Base-by-base conservation (phyloP, 2,888 invertebrate genomes). In the Phragmatobia fuliginosa region DNA sequence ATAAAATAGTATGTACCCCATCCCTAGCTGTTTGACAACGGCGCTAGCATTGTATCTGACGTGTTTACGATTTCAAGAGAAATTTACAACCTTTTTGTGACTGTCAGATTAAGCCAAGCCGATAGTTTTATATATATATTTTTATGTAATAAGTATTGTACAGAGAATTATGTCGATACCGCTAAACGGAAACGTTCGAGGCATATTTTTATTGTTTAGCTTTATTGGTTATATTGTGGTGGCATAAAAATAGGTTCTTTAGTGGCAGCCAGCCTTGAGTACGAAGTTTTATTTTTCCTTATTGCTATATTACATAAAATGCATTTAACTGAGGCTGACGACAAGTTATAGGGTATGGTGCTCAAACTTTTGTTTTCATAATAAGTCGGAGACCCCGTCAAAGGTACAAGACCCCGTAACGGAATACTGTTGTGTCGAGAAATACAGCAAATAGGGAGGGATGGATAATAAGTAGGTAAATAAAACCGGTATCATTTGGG, bases 41-140 rank as follows among this genome's bases (percentile, higher is more conserved):
- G 62, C 66, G 68, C 72, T 73, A 68, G 76, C 73, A 69, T 67
- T 78, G 83, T 67, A 72, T 38, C 67, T 79, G 87, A 86, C 83
- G 84, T 84, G 84, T 87, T 87, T 87, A 87, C 86, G 83, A 80
- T 74, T 81, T 21, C 68, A 69, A 70, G 70, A 62, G 74, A 80
- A 76, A 84, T 83, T 85, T 83, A 82, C 79, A 73, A 72, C 80
- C 78, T 70, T 80, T 85, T 80, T 78, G 80, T 80, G 71, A 81
- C 76, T 81, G 81, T 82, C 81, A 74, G 76, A 85, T 84, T 79
- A n/a, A 81, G 67, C 63, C 71, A 70, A 68, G 61, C 68, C 68
- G 73, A 75, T 77, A 75, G 76, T 75, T 78, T 72, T 72, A 72
- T 69, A 65, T 69, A 68, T 65, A 68, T 68, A n/a, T 68, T 49